Evolutionary conservation across 1,140 invertebrate species (phyloP), one percentile per base, ranked within the genome.

Genomic region (Drosophila bocki): DNA sequence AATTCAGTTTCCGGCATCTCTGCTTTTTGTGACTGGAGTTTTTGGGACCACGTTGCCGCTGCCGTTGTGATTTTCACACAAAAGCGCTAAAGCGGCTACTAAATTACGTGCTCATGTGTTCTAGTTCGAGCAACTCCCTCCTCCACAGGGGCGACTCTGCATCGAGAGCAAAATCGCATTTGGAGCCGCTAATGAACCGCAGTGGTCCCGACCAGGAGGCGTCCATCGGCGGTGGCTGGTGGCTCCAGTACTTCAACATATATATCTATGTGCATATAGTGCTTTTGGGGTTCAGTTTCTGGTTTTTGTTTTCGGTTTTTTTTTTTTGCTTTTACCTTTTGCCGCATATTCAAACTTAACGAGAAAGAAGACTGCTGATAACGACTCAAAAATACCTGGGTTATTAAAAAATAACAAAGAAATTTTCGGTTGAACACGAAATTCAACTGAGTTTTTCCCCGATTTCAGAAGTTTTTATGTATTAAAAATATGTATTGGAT

Each of bases 41-140:
- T 19, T 47, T 12, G 69, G 22, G n/a, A 11, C 32, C 37, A 72
- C 37, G 67, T 42, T 51, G 41, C 37, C 50, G 69, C 39, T 87
- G 84, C 74, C 74, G 85, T 81, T 88, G 85, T 84, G 84, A 88
- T 88, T 88, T 88, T 88, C 84, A 88, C 85, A 88, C 84, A 88
- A 88, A 88, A 88, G 85, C 85, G 85, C 65, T 75, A 88, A 88
- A 84, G 74, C 84, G 85, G 80, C 84, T 88, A 88, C 84, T 88
- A 88, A 88, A 88, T 88, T 88, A 88, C 84, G 85, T 88, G 84
- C 84, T 88, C 84, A 88, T 88, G 84, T 87, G 84, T 88, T 88
- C 84, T 90, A 90, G 84, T 88, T 88, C 45, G 67, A 62, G 70
- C 72, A 50, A 60, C 61, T 57, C 67, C 62, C 56, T 50, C 42